Evolutionary conservation across 1,140 invertebrate species (phyloP).

Genomic region (Meteorus sp.): DNA sequence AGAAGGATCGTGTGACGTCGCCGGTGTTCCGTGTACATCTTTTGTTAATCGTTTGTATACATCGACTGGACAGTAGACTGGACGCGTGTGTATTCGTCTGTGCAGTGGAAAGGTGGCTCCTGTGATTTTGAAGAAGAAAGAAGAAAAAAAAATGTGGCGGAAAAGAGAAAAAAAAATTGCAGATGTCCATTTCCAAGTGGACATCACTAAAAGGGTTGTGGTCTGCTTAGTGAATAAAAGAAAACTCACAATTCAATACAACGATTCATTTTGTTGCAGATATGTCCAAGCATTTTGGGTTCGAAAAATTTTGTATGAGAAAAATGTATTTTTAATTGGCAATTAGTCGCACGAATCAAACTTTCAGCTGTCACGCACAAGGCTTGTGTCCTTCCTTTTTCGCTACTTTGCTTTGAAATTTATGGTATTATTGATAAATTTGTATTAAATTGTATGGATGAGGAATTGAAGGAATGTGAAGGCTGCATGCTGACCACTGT

Average conservation of each 20-base stretch:
- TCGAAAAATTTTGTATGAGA: conserved; percentile 30
- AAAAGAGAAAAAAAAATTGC: conserved; percentile 9
- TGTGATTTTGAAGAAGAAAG: neutral
- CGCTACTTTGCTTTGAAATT: too few species aligned
- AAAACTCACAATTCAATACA: neutral
- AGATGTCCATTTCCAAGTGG: conserved; percentile 15
- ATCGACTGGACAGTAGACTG: neutral
- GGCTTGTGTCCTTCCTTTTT: too few species aligned
- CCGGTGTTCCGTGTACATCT: conserved; percentile 6
- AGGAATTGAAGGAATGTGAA: too few species aligned
- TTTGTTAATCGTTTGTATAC: too few species aligned
- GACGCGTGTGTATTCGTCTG: conserved; percentile 1
- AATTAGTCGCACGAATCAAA: conserved; percentile 51
- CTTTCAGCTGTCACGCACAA: conserved; percentile 54
- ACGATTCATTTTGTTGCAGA: neutral
- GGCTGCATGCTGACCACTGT: too few species aligned
- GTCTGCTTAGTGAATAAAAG: neutral
- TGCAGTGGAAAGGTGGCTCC: neutral
- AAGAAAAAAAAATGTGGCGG: neutral
- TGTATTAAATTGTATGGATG: too few species aligned
- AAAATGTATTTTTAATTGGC: conserved; percentile 58
- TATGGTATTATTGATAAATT: too few species aligned
- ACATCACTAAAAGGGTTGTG: conserved; percentile 11
- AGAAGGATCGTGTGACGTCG: neutral
- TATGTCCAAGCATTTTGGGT: neutral